Conservation (phyloP, 2,113 vertebrate genomes). For the Halichoeres trimaculatus region DNA sequence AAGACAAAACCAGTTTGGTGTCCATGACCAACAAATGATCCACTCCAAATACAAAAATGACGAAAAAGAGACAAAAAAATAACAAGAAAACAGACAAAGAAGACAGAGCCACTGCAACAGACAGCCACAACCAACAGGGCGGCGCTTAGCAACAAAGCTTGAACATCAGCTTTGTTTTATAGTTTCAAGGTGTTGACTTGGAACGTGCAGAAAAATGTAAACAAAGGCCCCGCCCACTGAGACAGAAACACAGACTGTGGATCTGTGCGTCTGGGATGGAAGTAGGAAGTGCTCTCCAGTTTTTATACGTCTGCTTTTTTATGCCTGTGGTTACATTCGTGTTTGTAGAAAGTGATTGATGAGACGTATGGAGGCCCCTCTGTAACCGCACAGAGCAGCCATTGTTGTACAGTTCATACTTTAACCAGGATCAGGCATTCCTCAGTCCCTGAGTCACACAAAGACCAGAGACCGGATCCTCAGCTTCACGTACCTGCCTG, state of each 20-base stretch:
- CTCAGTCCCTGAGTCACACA: conserved; percentile 23
- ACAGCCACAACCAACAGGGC: too few relatives aligned
- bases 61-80: too few relatives aligned
- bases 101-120: too few relatives aligned
- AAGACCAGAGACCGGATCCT: conserved; percentile 28
- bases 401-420: conserved; percentile 54
- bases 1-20: too few relatives aligned
- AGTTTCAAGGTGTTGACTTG: conserved; percentile 60
- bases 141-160: background rate
- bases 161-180: conserved; percentile 24
- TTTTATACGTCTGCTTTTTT: too few relatives aligned
- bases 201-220: conserved; percentile 18
- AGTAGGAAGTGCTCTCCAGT: background rate
- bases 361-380: conserved; percentile 6
- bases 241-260: background rate
- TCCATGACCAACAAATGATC: too few relatives aligned
- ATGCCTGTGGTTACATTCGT: too few relatives aligned
- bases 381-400: conserved; percentile 19
- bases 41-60: too few relatives aligned
- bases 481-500: background rate
- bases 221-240: conserved; percentile 14
- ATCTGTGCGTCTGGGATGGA: background rate
- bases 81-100: too few relatives aligned
- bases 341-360: conserved; percentile 31
- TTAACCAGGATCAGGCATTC: conserved; percentile 47